These are phyloP conservation scores for Drepana arcuata DNA, from an alignment of 1,140 invertebrate species.

Conservation along the genomic window DNA sequence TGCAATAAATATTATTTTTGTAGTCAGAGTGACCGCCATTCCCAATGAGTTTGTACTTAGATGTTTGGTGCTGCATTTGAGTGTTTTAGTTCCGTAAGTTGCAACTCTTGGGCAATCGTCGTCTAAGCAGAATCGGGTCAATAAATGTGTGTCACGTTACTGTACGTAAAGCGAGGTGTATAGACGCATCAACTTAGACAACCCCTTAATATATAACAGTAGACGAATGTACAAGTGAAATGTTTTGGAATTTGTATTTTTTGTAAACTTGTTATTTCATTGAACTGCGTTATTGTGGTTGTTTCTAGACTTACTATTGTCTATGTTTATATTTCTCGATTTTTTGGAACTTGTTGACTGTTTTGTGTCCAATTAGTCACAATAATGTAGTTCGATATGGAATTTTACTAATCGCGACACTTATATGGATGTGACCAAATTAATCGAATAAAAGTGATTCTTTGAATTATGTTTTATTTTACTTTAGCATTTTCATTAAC, in stretches of 20 bases:
- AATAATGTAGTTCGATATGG: constrained; percentile 50
- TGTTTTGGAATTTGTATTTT: constrained; percentile 19
- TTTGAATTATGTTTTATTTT: no score
- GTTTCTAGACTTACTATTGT: constrained; percentile 33
- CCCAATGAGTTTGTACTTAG: constrained; percentile 34
- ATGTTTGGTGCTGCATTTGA: constrained; percentile 17
- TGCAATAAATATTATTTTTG: constrained; percentile 16
- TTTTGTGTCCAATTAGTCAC: constrained; percentile 36
- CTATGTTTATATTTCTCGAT: constrained; percentile 44
- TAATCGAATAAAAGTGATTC: no score
- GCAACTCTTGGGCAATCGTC: no score
- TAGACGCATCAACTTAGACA: no score
- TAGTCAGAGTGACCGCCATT: no score
- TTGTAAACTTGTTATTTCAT: constrained; percentile 36
- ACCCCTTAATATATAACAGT: constrained; percentile 10
- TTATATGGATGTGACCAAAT: constrained; percentile 52
- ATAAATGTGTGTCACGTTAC: no score
- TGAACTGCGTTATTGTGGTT: constrained; percentile 52
- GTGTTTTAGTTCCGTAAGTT: constrained; percentile 15
- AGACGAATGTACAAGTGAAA: constrained; percentile 8
- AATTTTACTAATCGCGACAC: constrained; percentile 35
- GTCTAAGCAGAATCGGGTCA: no score
- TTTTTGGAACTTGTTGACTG: constrained; percentile 50
- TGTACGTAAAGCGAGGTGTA: no score
- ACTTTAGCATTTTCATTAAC: no score